These are phyloP conservation scores for Heliconius ethilla DNA, from an alignment of 2,888 invertebrate species.

Conservation along the genomic window DNA sequence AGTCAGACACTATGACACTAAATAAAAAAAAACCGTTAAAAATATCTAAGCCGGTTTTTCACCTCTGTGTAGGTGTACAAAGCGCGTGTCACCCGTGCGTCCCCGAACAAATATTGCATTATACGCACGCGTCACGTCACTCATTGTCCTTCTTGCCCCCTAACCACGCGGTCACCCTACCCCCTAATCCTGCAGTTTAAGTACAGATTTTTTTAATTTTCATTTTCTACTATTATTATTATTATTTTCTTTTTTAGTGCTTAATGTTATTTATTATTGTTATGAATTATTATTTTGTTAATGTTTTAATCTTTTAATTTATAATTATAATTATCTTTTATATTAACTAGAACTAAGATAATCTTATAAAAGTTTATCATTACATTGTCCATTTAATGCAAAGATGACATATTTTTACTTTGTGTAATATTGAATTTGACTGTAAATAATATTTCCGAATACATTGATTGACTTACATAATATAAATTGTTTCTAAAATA, in stretches of 20 bases:
- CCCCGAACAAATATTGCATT: conserved; percentile 79
- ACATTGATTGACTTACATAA: no score
- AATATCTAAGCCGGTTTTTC: conserved; percentile 49
- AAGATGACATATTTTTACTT: no score
- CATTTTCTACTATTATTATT: conserved; percentile 11
- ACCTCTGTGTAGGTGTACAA: conserved; percentile 71
- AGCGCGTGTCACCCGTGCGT: conserved; percentile 79
- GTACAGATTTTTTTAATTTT: conserved; percentile 40
- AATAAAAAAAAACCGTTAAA: background rate
- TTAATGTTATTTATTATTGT: no score
- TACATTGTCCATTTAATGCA: no score
- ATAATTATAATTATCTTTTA: no score
- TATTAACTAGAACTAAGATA: no score
- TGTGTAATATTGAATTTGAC: no score
- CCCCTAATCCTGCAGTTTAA: conserved; percentile 44
- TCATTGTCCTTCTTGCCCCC: conserved; percentile 57
- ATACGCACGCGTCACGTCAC: conserved; percentile 51
- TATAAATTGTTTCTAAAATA: background rate
- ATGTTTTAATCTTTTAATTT: no score
- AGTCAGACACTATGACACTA: no score
- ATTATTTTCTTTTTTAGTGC: background rate
- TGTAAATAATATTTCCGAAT: background rate
- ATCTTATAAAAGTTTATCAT: no score
- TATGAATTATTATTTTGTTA: no score
- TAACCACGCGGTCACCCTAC: conserved; percentile 70